Conservation (phyloP, 1,140 invertebrate species). For the Pogonognathellus flavescens region DNA sequence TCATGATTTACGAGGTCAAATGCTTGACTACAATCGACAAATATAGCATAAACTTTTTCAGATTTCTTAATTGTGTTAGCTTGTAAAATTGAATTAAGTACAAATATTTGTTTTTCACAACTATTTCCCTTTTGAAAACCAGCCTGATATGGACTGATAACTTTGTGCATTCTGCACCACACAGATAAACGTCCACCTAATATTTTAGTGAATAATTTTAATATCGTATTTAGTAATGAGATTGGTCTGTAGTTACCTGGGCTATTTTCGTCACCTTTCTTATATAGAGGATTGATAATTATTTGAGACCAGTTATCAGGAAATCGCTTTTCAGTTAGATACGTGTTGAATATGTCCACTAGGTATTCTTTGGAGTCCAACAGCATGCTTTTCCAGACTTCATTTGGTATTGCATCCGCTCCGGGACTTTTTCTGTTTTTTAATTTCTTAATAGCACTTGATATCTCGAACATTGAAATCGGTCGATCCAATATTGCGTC, state of each 20-base stretch:
- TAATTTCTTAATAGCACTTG: neutral
- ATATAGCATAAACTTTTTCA: conserved; percentile 57
- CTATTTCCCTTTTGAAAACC: neutral
- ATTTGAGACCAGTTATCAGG: neutral
- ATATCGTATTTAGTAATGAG: neutral
- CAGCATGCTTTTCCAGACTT: neutral
- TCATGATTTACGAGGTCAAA: conserved; percentile 57
- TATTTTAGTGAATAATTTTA: conserved; percentile 12
- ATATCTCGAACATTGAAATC: neutral
- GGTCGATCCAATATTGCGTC: neutral
- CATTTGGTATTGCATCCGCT: neutral
- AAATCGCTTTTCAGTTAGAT: neutral
- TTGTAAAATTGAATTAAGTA: neutral
- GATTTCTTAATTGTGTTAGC: neutral
- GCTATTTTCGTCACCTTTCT: conserved; percentile 8
- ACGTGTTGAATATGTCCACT: neutral
- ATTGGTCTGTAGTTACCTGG: conserved; percentile 2
- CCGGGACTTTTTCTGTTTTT: neutral
- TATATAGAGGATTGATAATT: neutral
- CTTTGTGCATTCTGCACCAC: neutral
- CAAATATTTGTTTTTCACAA: conserved; percentile 29
- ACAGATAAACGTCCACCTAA: neutral
- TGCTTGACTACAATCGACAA: conserved; percentile 56
- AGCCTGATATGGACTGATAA: neutral
- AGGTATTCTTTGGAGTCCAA: neutral